Percentiles rank a stretch among this genome's conserved stretches.
These are phyloP conservation scores for Mormyrus proboscirostris DNA, from an alignment of 2,797 vertebrate genomes.

Conservation along the genomic window DNA sequence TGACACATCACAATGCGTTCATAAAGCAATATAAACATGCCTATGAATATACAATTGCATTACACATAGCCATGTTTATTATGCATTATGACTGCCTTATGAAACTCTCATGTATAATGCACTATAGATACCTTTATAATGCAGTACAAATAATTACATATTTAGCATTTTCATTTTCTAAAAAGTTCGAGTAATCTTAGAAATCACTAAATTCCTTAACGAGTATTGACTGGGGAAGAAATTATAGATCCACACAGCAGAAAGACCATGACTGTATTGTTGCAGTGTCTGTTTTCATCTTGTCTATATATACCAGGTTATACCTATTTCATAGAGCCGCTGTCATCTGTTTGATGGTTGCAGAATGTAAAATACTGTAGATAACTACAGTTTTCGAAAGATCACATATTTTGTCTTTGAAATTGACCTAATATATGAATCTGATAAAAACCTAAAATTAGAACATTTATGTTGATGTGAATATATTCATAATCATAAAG, in stretches of 20 bases:
- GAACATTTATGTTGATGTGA: neutral
- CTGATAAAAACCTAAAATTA: neutral
- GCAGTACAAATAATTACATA: neutral
- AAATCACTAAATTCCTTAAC: neutral
- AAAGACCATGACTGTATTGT: slow-evolving; percentile 35
- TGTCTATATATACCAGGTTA: neutral
- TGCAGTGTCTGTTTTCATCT: slow-evolving; percentile 24
- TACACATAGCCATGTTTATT: neutral
- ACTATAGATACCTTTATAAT: neutral
- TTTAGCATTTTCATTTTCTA: neutral
- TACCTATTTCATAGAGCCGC: slow-evolving; percentile 17
- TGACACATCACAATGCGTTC: neutral
- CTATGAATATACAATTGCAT: neutral
- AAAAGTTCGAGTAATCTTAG: neutral
- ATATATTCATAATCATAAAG: neutral
- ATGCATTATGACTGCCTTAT: neutral
- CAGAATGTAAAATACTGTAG: neutral
- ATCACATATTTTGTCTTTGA: neutral
- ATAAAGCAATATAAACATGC: neutral
- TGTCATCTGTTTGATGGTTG: neutral
- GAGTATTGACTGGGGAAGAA: neutral
- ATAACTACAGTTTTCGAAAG: neutral
- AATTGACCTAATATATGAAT: neutral
- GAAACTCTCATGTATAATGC: neutral
- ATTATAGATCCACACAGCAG: neutral